Conservation (phyloP, 2,113 vertebrate species). For the Clupea harengus region DNA sequence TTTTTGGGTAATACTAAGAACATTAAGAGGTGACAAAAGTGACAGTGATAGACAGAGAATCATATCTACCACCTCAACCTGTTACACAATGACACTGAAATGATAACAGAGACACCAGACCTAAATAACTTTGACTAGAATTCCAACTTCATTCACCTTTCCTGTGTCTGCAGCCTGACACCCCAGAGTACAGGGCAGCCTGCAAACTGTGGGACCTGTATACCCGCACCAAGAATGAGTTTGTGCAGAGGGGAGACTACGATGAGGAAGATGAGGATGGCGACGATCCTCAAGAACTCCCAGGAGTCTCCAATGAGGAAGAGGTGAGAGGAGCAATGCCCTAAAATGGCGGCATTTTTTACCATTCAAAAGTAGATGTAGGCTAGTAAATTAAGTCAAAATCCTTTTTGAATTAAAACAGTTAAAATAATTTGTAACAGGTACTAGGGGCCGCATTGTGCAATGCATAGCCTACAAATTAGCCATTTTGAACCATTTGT, state of each 20-base stretch:
- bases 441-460: not conserved
- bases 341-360: not conserved
- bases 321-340: conserved; percentile 68
- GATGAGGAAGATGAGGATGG: conserved; percentile 92
- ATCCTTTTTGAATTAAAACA: not conserved
- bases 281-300: conserved; percentile 83
- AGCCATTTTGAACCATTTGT: not conserved
- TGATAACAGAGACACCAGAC: not conserved
- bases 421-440: too few relatives aligned
- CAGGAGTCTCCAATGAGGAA: conserved; percentile 81
- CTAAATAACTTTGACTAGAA: not conserved
- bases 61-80: not conserved
- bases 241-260: conserved; percentile 91
- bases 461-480: not conserved
- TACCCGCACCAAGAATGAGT: conserved; percentile 93
- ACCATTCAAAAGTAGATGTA: not conserved
- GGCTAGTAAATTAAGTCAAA: not conserved
- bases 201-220: conserved; percentile 97
- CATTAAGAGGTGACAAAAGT: not conserved
- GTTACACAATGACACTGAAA: not conserved
- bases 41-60: not conserved
- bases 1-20: not conserved
- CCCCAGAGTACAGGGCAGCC: conserved; percentile 91
- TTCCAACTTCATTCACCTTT: not conserved
- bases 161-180: conserved; percentile 77